phyloP scores from a whole-genome alignment of 2,888 invertebrate genomes.

The Thera britannica region DNA sequence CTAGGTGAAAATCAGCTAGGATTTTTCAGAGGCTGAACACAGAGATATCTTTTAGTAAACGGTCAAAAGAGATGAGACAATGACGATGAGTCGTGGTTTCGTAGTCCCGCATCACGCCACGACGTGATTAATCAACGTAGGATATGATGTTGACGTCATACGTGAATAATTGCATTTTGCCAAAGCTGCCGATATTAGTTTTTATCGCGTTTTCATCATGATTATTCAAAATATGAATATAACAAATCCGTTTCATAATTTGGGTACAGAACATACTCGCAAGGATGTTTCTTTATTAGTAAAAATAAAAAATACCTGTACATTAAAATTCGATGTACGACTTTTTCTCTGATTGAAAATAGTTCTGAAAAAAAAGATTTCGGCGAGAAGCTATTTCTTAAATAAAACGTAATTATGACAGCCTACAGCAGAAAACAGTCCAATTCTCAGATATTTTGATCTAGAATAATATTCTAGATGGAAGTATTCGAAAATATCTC shows the following conservation, averaged over 20 bases:
- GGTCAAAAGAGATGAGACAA: constrained; percentile 51
- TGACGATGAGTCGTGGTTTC: constrained; percentile 60
- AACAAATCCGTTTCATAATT: no score
- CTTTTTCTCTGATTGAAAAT: no score
- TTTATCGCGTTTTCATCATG: constrained; percentile 39
- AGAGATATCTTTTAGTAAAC: constrained; percentile 1
- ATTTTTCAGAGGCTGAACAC: no score
- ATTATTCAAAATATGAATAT: constrained; percentile 16
- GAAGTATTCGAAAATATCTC: constrained; percentile 13
- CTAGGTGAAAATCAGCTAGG: no score
- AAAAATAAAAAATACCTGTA: background rate
- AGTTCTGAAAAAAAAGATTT: no score
- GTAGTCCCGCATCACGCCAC: constrained; percentile 54
- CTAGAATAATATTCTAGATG: constrained; percentile 8
- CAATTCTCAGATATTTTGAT: constrained; percentile 11
- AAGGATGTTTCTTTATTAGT: background rate
- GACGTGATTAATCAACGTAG: constrained; percentile 60
- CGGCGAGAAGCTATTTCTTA: no score
- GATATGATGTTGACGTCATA: constrained; percentile 36
- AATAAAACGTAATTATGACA: background rate
- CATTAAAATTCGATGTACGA: no score
- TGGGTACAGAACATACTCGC: no score
- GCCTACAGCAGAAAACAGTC: constrained; percentile 11
- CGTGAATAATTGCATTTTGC: constrained; percentile 41
- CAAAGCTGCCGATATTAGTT: constrained; percentile 39